These are phyloP conservation scores for Cacatua alba DNA, from an alignment of 2,113 vertebrate species.

Conservation along the genomic window DNA sequence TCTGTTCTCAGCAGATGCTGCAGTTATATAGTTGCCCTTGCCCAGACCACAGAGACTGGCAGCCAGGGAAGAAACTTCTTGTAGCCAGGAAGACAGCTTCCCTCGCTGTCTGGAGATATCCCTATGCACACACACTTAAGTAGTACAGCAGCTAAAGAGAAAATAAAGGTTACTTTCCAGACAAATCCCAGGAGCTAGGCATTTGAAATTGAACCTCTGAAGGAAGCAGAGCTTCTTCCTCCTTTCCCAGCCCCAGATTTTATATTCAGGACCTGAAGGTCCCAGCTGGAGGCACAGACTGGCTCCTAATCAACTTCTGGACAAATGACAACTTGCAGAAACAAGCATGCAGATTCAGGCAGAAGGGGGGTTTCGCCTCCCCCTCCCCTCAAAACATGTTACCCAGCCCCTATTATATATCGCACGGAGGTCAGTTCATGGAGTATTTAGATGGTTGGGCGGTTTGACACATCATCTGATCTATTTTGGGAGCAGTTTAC, in stretches of 20 bases:
- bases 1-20: constrained; percentile 34
- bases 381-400: neutral
- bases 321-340: neutral
- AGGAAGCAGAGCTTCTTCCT: neutral
- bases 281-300: neutral
- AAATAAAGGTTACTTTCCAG: neutral
- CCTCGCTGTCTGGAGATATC: neutral
- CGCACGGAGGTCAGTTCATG: constrained; percentile 30
- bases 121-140: neutral
- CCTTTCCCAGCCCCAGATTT: neutral
- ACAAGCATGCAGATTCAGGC: neutral
- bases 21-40: constrained; percentile 20
- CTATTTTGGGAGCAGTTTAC: constrained; percentile 73
- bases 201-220: neutral
- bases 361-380: neutral
- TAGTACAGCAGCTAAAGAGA: neutral
- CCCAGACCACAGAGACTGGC: constrained; percentile 51
- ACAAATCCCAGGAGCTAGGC: neutral
- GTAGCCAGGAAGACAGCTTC: constrained; percentile 11
- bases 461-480: constrained; percentile 66
- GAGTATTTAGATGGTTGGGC: constrained; percentile 57
- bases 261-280: neutral
- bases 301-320: neutral
- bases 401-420: constrained; percentile 46
- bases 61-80: neutral